These are phyloP conservation scores for Anguilla marmorata DNA, from an alignment of 2,797 vertebrate genomes.

Conservation along the genomic window DNA sequence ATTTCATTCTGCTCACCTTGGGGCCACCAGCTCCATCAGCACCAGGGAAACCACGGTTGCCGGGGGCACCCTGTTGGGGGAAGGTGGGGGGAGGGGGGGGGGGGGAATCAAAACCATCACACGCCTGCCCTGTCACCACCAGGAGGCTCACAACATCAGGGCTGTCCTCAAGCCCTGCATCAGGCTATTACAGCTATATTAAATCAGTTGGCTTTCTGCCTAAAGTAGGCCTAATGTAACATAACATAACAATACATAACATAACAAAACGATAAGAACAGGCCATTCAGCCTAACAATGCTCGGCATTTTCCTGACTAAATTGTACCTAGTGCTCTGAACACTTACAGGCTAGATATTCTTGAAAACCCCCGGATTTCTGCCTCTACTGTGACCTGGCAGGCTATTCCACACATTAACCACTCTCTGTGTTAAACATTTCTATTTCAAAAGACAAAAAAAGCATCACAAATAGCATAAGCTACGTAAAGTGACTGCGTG, in stretches of 20 bases:
- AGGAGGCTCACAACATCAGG: background rate
- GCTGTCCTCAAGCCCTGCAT: background rate
- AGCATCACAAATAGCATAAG: background rate
- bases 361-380: too few species aligned
- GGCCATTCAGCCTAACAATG: too few species aligned
- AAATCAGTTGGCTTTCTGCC: background rate
- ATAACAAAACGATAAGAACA: too few species aligned
- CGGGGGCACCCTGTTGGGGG: slow-evolving; percentile 79
- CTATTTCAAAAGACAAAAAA: background rate
- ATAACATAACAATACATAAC: background rate
- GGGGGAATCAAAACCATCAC: slow-evolving; percentile 38
- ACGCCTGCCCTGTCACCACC: background rate
- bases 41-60: slow-evolving; percentile 94
- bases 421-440: too few species aligned
- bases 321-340: too few species aligned
- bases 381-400: too few species aligned
- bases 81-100: slow-evolving; percentile 11
- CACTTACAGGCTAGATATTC: too few species aligned
- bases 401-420: too few species aligned
- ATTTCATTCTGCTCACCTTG: slow-evolving; percentile 75
- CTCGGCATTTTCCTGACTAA: too few species aligned
- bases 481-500: background rate
- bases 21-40: slow-evolving; percentile 84
- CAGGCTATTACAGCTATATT: background rate
- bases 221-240: background rate